Base-by-base conservation (phyloP, 2,113 vertebrate species). In the Excalfactoria chinensis region DNA sequence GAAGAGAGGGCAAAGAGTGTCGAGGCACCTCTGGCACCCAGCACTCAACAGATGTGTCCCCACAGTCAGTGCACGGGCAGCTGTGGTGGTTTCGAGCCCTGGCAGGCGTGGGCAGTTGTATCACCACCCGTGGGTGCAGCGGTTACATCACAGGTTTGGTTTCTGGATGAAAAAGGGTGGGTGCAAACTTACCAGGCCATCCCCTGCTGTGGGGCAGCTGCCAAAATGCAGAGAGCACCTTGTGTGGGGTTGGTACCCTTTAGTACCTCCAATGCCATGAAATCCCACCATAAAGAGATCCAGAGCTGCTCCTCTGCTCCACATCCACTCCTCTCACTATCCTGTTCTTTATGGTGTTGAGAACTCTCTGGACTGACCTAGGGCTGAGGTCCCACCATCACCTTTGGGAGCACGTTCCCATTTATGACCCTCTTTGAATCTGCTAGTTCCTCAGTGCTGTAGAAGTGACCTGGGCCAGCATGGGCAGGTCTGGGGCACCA, bases 81-180 rank as follows among this genome's bases (percentile, higher is more conserved):
- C 17, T 76, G 26, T 18, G 43, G 19, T 30, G 46, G 43, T 58
- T 72, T 40, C 81, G 56, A 0, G 64, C 73, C 1, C 0, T 1
- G 19, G 60, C 62, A 51, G 59, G 89, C 30, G 81, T 95, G 87
- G 93, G 94, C 84, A 89, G 95, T 53, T 56, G 91, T 92, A 91
- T 89, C 91, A 69, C 9, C 3, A 2, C 70, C 67, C 4, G 0
- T 70, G 79, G 95, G 78, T 0, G 48, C 84, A 41, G 75, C 1
- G 13, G 8, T 89, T 88, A 19, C 87, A 43, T 70, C 93, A 76
- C 7, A 0, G 23, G 19, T 60, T 19, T 63, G 68, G 78, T 70
- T 85, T 93, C 88, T 93, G 88, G 25, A 71, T 64, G 34, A 9
- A 60, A n/a, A 26, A 56, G 13, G 13, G n/a, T 11, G 37, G 63